Conservation (phyloP, 2,888 invertebrate genomes). For the Meta bourneti region DNA sequence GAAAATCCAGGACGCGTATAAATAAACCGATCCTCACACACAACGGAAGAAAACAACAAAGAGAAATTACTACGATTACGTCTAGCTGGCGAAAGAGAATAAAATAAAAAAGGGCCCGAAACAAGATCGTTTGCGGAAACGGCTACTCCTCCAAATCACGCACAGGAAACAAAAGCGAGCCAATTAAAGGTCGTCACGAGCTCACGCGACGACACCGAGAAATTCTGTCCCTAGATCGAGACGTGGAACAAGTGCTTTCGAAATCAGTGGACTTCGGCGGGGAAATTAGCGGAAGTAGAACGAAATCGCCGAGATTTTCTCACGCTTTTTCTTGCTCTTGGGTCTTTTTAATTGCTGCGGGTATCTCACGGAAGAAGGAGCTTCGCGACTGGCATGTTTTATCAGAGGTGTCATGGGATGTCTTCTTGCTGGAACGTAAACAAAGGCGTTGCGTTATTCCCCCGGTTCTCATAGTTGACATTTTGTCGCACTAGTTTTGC, state of each 20-base stretch:
- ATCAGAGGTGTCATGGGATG: not conserved
- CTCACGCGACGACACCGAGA: conserved; percentile 31
- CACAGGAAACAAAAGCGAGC: conserved; percentile 75
- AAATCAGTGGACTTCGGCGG: conserved; percentile 47
- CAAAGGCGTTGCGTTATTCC: not conserved
- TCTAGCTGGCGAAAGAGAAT: not conserved
- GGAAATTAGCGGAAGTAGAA: conserved; percentile 63
- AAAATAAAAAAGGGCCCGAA: not conserved
- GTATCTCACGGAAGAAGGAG: conserved; percentile 37
- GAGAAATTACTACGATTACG: not conserved
- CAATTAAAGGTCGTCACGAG: conserved; percentile 72
- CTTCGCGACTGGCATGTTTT: not conserved
- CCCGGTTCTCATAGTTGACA: not conserved
- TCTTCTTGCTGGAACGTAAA: not conserved
- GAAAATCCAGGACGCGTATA: too few relatives aligned
- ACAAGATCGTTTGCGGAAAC: conserved; percentile 66
- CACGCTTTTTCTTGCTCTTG: conserved; percentile 40
- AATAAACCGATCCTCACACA: not conserved
- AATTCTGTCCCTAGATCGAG: not conserved
- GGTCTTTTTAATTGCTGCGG: conserved; percentile 10
- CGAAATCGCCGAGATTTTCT: conserved; percentile 46
- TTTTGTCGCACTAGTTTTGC: not conserved
- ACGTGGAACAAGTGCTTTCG: not conserved
- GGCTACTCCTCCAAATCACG: conserved; percentile 52
- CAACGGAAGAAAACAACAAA: not conserved